Evolutionary conservation across 2,888 invertebrate species (phyloP), one percentile per base, ranked within the genome.

Genomic region (Ariolimax columbianus): DNA sequence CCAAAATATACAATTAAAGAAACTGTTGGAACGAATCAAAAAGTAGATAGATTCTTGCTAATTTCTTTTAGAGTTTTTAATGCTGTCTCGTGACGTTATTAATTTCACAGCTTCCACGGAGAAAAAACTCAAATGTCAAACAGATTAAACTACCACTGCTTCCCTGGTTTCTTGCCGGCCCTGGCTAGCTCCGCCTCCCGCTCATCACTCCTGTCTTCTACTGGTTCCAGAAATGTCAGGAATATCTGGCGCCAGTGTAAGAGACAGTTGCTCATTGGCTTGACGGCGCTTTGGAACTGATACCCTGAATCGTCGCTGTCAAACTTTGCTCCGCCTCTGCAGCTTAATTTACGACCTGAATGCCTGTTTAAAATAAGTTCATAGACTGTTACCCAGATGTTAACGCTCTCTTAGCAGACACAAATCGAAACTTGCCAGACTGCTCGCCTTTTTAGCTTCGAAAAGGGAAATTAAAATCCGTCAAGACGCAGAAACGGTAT

Each of bases 241-340:
- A 63, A 79, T 40, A 19, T 30, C 66, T 55, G 72, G 55, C 81
- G 70, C 81, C 55, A 51, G 33, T 3, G 11, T n/a, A 70, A n/a
- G 4, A 51, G 47, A 38, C n/a, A 0, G 0, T 0, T 36, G 19
- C 72, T 81, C 51, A 81, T 72, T 81, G 81, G 81, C n/a, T 36
- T 55, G 38, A 47, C 55, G 55, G 17, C 55, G 72, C 55, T 55
- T 68, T 79, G 33, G 47, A 66, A 79, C 7, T 68, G 66, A 43
- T n/a, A 7, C 47, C 23, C n/a, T n/a, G 47, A 23, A 33, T 33
- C 36, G 26, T 55, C 36, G 47, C 81, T 81, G 81, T 55, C 81
- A 81, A 81, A 55, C 33, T 55, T n/a, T 33, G 51, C 72, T 55
- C 51, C 81, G 70, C 81, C 81, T 38, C 81, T 14, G 70, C 26